These are phyloP conservation scores for Arion vulgaris DNA, from an alignment of 1,140 invertebrate genomes.

Conservation along the genomic window DNA sequence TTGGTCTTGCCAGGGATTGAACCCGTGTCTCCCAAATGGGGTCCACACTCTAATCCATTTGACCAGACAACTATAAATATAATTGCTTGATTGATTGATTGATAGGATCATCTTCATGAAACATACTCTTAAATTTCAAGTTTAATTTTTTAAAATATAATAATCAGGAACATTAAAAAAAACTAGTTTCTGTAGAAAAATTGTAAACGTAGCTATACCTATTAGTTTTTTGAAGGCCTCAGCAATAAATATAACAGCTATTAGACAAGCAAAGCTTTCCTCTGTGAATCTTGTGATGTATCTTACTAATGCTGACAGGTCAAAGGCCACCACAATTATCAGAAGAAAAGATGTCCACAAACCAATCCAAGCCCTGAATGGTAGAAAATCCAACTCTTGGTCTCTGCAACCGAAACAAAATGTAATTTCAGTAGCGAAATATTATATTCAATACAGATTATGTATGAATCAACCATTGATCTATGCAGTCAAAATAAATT, in stretches of 20 bases:
- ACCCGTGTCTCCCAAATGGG: too few species aligned
- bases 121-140: too few species aligned
- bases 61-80: too few species aligned
- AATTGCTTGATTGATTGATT: too few species aligned
- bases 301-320: constrained; percentile 96
- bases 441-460: not conserved
- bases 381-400: constrained; percentile 89
- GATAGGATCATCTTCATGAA: too few species aligned
- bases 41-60: too few species aligned
- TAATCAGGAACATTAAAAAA: too few species aligned
- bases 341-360: constrained; percentile 94
- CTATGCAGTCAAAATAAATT: too few species aligned
- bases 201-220: constrained; percentile 7
- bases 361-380: constrained; percentile 93
- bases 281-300: constrained; percentile 99
- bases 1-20: too few species aligned
- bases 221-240: constrained; percentile 83
- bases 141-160: too few species aligned
- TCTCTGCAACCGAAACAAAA: constrained; percentile 71
- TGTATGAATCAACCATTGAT: too few species aligned
- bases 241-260: constrained; percentile 99
- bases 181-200: too few species aligned
- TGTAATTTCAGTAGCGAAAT: not conserved
- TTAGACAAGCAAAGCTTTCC: constrained; percentile 99
- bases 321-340: constrained; percentile 91